Conservation (phyloP, 2,797 vertebrate genomes). For the Melanogrammus aeglefinus region DNA sequence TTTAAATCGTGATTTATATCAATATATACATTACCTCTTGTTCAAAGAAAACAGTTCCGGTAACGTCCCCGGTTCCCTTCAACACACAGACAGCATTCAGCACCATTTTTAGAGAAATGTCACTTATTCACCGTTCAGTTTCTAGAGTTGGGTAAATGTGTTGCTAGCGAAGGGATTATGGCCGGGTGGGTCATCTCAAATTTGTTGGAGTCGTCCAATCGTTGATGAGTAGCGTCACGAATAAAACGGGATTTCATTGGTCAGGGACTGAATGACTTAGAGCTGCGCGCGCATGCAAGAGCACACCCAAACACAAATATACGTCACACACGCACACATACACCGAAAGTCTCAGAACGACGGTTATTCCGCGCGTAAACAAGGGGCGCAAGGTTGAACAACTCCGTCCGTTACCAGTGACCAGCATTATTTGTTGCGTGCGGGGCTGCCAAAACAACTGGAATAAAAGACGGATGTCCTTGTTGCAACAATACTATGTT, state of each 20-base stretch:
- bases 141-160: not conserved
- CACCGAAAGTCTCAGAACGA: not conserved
- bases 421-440: too few species aligned
- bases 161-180: not conserved
- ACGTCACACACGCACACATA: too few species aligned
- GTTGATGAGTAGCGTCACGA: not conserved
- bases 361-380: too few species aligned
- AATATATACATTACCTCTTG: constrained; percentile 64
- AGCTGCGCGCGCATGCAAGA: too few species aligned
- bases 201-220: not conserved
- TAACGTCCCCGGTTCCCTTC: constrained; percentile 67
- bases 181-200: not conserved
- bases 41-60: constrained; percentile 69
- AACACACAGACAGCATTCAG: constrained; percentile 76
- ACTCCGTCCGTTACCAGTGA: too few species aligned
- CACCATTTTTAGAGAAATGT: constrained; percentile 52
- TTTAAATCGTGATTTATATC: not conserved
- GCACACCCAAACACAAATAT: too few species aligned
- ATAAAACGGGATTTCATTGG: not conserved
- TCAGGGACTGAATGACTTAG: not conserved
- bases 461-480: too few species aligned
- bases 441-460: too few species aligned
- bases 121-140: not conserved
- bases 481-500: too few species aligned
- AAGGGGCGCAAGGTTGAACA: too few species aligned